Evolutionary conservation across 2,113 vertebrate genomes (phyloP).

Genomic region (Nibea albiflora): DNA sequence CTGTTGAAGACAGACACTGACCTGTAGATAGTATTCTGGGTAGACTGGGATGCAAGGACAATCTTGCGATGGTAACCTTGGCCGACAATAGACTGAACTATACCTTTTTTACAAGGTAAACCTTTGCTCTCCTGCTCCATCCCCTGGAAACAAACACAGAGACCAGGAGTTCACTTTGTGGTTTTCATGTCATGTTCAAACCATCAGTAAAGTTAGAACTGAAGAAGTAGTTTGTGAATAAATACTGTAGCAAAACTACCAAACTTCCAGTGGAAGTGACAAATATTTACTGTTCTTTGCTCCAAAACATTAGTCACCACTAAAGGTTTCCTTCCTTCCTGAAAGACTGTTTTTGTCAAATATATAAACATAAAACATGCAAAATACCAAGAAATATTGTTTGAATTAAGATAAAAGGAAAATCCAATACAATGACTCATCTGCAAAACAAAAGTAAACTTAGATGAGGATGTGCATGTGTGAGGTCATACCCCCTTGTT

Average conservation of each 20-base stretch:
- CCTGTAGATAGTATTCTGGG: slow-evolving; percentile 96
- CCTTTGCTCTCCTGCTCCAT: slow-evolving; percentile 98
- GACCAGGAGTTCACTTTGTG: background rate
- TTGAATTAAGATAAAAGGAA: background rate
- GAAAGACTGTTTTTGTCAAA: background rate
- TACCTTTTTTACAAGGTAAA: slow-evolving; percentile 97
- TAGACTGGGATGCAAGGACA: slow-evolving; percentile 94
- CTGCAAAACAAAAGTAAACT: background rate
- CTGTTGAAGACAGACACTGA: slow-evolving; percentile 68
- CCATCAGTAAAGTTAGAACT: background rate
- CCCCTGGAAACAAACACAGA: slow-evolving; percentile 82
- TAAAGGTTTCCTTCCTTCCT: background rate
- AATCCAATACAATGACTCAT: background rate
- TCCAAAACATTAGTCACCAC: too few species aligned
- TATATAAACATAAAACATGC: too few species aligned
- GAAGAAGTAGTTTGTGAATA: background rate
- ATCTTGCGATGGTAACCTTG: slow-evolving; percentile 99
- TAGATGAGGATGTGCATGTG: background rate
- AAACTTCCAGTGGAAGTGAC: too few species aligned
- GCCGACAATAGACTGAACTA: slow-evolving; percentile 97
- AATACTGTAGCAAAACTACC: background rate
- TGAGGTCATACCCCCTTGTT: slow-evolving; percentile 91
- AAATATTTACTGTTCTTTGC: too few species aligned
- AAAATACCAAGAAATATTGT: background rate
- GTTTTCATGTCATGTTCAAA: background rate